A percentile compares a stretch with the other conserved stretches of the same genome.
phyloP scores from a whole-genome alignment of 2,113 vertebrate genomes.

The Tragelaphus strepsiceros region DNA sequence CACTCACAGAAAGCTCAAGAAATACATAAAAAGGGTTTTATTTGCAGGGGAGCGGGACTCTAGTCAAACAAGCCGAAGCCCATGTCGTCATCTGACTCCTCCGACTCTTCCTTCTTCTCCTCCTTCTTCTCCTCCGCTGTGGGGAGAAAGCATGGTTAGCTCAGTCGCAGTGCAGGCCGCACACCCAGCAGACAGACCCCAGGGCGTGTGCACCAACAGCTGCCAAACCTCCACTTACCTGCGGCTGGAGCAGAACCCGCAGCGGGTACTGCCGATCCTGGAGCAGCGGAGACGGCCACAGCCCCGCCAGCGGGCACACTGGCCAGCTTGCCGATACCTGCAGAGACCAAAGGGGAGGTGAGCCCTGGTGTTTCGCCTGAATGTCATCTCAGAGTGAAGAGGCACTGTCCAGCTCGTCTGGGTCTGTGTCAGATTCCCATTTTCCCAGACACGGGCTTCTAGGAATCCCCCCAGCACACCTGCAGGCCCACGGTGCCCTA shows the following conservation, averaged over 20 bases:
- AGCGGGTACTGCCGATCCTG: constrained; percentile 86
- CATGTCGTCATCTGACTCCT: constrained; percentile 98
- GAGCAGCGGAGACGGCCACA: constrained; percentile 83
- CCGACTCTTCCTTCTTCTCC: constrained; percentile 97
- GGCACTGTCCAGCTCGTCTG: rapidly evolving
- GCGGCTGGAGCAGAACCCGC: constrained; percentile 82
- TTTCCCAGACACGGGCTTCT: neutral
- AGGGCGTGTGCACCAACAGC: rapidly evolving
- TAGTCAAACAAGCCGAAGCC: constrained; percentile 97
- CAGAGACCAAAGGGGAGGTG: neutral
- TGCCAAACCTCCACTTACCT: constrained; percentile 61
- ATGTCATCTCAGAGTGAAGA: rapidly evolving
- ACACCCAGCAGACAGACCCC: rapidly evolving
- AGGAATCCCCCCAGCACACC: neutral
- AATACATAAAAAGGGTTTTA: constrained; percentile 74
- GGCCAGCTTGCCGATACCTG: constrained; percentile 93
- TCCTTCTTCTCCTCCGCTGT: constrained; percentile 90
- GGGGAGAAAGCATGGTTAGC: neutral
- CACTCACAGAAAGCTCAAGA: rapidly evolving
- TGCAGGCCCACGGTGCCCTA: rapidly evolving
- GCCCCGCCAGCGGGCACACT: constrained; percentile 91
- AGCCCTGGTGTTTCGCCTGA: rapidly evolving
- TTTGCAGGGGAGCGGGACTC: constrained; percentile 66
- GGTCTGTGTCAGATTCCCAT: rapidly evolving
- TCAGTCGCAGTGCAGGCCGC: rapidly evolving